A percentile compares a stretch with the other conserved stretches of the same genome.
These are phyloP conservation scores for Apus apus DNA, from an alignment of 2,113 vertebrate species.

Conservation along the genomic window DNA sequence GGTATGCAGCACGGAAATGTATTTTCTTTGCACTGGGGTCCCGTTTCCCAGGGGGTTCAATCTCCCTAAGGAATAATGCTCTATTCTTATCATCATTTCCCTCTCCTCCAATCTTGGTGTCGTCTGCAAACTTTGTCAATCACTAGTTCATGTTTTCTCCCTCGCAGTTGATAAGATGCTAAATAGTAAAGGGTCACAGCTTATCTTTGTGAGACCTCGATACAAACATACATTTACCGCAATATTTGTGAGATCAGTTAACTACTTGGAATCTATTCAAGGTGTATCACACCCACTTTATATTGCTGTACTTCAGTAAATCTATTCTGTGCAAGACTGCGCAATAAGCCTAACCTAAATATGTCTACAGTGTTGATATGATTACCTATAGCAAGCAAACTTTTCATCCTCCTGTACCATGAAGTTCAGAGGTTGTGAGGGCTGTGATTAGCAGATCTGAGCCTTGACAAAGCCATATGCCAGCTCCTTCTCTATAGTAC, in stretches of 20 bases:
- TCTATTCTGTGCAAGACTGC: not conserved
- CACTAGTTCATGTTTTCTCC: not conserved
- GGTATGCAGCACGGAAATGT: not conserved
- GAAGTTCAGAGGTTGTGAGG: not conserved
- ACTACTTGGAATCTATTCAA: not conserved
- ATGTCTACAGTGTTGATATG: not conserved
- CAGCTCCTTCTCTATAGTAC: not conserved
- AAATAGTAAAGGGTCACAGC: conserved; percentile 26
- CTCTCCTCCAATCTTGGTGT: conserved; percentile 17
- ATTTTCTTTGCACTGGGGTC: not conserved
- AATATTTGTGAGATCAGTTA: conserved; percentile 17
- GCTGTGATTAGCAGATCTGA: conserved; percentile 14
- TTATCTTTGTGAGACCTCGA: conserved; percentile 32
- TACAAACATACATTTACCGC: not conserved
- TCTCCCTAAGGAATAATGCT: conserved; percentile 23
- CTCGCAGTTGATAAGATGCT: conserved; percentile 9
- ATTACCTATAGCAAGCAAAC: not conserved
- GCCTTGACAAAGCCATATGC: conserved; percentile 22
- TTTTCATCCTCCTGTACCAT: not conserved
- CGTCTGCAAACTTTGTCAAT: conserved; percentile 56
- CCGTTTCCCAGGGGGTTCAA: not conserved
- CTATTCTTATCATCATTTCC: conserved; percentile 2
- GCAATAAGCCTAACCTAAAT: not conserved
- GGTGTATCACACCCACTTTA: not conserved
- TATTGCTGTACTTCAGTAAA: not conserved